Conservation (phyloP, 2,113 vertebrate species). For the Paradisaea rubra region DNA sequence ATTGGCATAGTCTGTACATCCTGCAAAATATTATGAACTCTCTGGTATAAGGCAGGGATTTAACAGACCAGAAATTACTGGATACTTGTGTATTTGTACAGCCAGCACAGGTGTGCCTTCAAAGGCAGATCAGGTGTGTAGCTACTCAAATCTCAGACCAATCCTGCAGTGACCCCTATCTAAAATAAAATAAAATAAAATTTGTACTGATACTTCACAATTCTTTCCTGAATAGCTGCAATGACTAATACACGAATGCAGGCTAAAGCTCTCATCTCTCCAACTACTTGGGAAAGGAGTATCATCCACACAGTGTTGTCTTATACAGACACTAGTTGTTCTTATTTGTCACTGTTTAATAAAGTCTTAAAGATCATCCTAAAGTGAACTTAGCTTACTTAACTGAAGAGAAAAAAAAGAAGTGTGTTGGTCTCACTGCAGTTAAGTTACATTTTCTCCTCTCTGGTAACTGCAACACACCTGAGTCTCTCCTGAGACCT, state of each 20-base stretch:
- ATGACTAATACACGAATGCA: conserved; percentile 2
- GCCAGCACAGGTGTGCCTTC: background rate
- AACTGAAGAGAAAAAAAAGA: background rate
- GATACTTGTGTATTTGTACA: background rate
- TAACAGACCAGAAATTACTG: background rate
- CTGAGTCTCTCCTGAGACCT: conserved; percentile 3
- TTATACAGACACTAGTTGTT: background rate
- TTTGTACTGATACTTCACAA: background rate
- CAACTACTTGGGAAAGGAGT: background rate
- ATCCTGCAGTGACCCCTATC: conserved; percentile 11
- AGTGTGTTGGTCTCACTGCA: background rate
- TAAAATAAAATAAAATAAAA: conserved; percentile 9
- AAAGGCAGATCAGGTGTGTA: background rate
- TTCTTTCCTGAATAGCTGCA: conserved; percentile 14
- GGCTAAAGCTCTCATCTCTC: conserved; percentile 31
- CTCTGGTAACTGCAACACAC: conserved; percentile 2
- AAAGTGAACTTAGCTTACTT: conserved; percentile 21
- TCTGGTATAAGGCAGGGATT: background rate
- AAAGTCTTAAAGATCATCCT: conserved; percentile 7
- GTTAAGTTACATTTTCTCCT: conserved; percentile 34
- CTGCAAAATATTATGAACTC: background rate
- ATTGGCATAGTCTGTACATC: background rate
- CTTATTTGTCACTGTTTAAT: background rate
- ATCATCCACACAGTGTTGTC: background rate
- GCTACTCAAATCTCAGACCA: background rate